phyloP scores from a whole-genome alignment of 2,888 invertebrate species.

The Melanostoma scalare region DNA sequence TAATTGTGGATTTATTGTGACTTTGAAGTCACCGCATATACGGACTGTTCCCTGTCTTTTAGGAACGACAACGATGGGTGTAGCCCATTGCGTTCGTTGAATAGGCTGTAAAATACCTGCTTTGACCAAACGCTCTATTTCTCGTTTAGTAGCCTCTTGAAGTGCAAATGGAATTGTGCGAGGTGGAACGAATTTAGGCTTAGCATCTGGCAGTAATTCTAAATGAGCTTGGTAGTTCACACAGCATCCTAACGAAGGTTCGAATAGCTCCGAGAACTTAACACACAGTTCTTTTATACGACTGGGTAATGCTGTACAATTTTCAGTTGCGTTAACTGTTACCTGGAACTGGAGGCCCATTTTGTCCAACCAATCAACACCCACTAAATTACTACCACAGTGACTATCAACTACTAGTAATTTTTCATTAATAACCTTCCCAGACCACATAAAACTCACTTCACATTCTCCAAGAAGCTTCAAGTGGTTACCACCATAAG shows the following conservation, averaged over 20 bases:
- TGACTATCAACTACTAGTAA: not conserved
- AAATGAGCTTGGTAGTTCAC: constrained; percentile 2
- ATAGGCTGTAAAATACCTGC: constrained; percentile 65
- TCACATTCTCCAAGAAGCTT: not conserved
- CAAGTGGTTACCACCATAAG: not conserved
- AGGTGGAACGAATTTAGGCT: constrained; percentile 63
- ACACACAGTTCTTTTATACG: not conserved
- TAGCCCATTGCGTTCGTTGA: constrained; percentile 71
- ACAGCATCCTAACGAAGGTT: not conserved
- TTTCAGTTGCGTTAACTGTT: not conserved
- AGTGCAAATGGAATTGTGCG: constrained; percentile 71
- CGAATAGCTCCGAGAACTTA: not conserved
- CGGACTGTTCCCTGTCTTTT: constrained; percentile 58
- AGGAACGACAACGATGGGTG: constrained; percentile 63
- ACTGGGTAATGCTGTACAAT: not conserved
- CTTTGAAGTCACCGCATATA: constrained; percentile 65
- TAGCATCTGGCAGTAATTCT: constrained; percentile 6
- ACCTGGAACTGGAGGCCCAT: not conserved
- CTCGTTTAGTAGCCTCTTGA: constrained; percentile 48
- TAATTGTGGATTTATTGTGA: constrained; percentile 7
- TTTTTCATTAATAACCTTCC: not conserved
- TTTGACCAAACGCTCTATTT: constrained; percentile 55
- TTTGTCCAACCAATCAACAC: not conserved
- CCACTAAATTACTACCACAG: not conserved
- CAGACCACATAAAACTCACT: not conserved